Percentiles rank a stretch among this genome's conserved stretches.
phyloP scores from a whole-genome alignment of 92 coral and sea anemone genomes.

The Pocillopora grandis region DNA sequence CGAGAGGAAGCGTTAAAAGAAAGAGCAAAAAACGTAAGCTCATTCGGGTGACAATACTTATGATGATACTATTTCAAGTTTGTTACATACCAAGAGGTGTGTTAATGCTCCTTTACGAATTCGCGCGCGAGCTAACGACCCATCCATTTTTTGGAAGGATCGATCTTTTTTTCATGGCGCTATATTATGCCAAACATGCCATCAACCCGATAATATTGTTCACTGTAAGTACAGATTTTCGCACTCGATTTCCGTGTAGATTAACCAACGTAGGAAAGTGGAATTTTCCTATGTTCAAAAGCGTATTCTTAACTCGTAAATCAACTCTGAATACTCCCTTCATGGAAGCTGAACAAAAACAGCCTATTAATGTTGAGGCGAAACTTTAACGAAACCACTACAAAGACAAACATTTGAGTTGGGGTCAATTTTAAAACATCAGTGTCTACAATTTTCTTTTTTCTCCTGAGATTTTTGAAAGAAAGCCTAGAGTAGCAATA shows the following conservation, averaged over 20 bases:
- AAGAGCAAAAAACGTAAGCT: constrained; percentile 5
- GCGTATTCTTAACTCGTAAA: constrained; percentile 15
- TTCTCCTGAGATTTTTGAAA: no score
- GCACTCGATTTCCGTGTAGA: constrained; percentile 20
- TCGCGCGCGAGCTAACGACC: constrained; percentile 24
- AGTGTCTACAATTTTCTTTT: no score
- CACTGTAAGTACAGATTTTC: constrained; percentile 57
- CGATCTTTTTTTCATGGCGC: constrained; percentile 26
- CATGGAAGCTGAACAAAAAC: background rate
- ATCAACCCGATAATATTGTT: constrained; percentile 65
- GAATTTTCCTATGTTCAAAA: background rate
- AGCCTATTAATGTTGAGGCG: background rate
- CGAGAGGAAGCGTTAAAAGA: constrained; percentile 10
- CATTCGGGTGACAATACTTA: constrained; percentile 34
- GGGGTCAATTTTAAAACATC: no score
- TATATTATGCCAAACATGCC: constrained; percentile 60
- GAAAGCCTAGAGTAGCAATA: no score
- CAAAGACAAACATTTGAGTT: background rate
- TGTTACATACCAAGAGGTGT: constrained; percentile 63
- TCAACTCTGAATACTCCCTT: background rate
- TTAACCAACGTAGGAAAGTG: background rate
- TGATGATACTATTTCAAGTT: constrained; percentile 54
- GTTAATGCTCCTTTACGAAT: constrained; percentile 52
- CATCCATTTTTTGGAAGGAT: constrained; percentile 20
- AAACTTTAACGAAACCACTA: background rate